These are phyloP conservation scores for Megaceryle alcyon DNA, from an alignment of 2,797 vertebrate genomes.

Conservation along the genomic window DNA sequence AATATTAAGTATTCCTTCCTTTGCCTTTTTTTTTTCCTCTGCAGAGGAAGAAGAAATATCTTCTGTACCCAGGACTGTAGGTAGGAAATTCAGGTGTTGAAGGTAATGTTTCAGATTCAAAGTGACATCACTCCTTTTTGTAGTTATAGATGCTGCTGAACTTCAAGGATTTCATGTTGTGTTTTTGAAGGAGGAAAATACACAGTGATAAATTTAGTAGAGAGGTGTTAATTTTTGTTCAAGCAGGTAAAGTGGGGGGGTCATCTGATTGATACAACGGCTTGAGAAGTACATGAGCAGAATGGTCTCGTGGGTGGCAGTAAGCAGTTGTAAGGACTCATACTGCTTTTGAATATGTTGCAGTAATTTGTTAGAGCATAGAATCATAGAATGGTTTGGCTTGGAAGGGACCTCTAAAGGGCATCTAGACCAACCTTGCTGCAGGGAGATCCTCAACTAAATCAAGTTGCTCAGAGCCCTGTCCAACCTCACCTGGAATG, in stretches of 20 bases:
- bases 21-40: background rate
- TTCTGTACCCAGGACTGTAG: background rate
- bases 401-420: too few relatives aligned
- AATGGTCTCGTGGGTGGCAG: background rate
- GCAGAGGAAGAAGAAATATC: background rate
- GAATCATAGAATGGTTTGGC: too few relatives aligned
- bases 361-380: background rate
- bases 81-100: background rate
- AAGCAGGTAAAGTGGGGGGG: background rate
- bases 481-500: too few relatives aligned
- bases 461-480: too few relatives aligned
- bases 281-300: background rate
- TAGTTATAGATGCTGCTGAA: background rate
- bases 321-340: background rate
- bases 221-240: background rate
- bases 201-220: background rate
- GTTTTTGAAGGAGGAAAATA: background rate
- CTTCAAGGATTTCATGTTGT: background rate
- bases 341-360: background rate
- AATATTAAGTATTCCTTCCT: conserved; percentile 49
- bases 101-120: background rate
- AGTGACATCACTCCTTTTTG: background rate
- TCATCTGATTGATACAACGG: background rate
- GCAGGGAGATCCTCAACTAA: too few relatives aligned
- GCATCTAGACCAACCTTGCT: too few relatives aligned